These are phyloP conservation scores for Musca vetustissima DNA, from an alignment of 1,140 invertebrate species.

Conservation along the genomic window DNA sequence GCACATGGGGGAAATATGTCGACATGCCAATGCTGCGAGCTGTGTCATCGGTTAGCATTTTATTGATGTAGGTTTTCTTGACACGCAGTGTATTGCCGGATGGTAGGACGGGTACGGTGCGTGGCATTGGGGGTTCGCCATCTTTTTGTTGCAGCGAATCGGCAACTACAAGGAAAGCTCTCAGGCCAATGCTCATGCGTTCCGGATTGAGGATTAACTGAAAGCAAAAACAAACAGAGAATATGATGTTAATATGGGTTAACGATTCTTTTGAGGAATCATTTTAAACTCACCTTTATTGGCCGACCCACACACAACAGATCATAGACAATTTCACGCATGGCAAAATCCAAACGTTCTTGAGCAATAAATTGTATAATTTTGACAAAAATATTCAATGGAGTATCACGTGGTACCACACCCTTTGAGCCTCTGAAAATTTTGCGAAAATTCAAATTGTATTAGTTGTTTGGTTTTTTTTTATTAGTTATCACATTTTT, in stretches of 20 bases:
- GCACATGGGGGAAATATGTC: slow-evolving; percentile 92
- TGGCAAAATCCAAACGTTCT: slow-evolving; percentile 94
- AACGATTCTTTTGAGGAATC: no score
- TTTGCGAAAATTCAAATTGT: no score
- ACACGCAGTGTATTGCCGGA: slow-evolving; percentile 91
- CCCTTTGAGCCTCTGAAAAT: slow-evolving; percentile 86
- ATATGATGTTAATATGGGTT: no score
- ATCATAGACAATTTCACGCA: slow-evolving; percentile 99
- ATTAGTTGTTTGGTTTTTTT: no score
- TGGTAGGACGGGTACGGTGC: slow-evolving; percentile 89
- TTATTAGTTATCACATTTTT: no score
- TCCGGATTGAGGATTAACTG: slow-evolving; percentile 91
- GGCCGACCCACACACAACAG: slow-evolving; percentile 91
- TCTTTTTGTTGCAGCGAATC: slow-evolving; percentile 99
- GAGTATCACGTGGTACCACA: slow-evolving; percentile 95
- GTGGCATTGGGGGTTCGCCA: slow-evolving; percentile 95
- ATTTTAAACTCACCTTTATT: slow-evolving; percentile 64
- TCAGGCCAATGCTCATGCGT: slow-evolving; percentile 96
- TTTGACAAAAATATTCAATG: slow-evolving; percentile 99
- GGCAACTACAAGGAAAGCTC: slow-evolving; percentile 96
- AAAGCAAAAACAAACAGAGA: no score
- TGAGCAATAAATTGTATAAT: slow-evolving; percentile 99
- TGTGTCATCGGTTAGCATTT: slow-evolving; percentile 94
- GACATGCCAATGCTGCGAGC: slow-evolving; percentile 95
- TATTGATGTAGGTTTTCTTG: slow-evolving; percentile 95